Conservation (phyloP, 2,888 invertebrate species). For the Dioctria rufipes region DNA sequence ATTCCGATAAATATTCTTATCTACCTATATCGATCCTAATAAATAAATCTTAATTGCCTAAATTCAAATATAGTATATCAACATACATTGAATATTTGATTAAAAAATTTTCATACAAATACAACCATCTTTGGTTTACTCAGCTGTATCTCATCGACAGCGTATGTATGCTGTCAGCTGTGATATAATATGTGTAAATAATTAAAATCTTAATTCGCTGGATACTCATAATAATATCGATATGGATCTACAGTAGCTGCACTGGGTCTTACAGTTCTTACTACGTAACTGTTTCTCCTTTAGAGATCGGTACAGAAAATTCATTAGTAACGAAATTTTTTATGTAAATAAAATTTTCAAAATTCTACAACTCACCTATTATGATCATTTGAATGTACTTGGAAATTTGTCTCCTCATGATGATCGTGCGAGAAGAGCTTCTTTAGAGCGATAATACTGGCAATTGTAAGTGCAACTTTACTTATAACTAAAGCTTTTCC, state of each 20-base stretch:
- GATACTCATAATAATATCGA: conserved; percentile 74
- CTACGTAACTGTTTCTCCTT: conserved; percentile 77
- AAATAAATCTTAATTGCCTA: not conserved
- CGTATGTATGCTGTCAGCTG: not conserved
- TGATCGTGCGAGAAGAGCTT: conserved; percentile 80
- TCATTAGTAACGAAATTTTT: conserved; percentile 64
- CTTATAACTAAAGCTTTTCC: conserved; percentile 82
- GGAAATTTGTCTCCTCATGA: conserved; percentile 77
- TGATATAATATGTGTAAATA: not conserved
- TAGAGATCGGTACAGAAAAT: conserved; percentile 72
- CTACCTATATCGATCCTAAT: too few species aligned
- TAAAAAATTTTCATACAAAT: not conserved
- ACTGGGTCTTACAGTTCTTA: conserved; percentile 74
- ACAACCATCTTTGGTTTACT: conserved; percentile 37
- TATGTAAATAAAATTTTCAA: too few species aligned
- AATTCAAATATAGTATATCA: not conserved
- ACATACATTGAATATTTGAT: not conserved
- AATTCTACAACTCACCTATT: conserved; percentile 71
- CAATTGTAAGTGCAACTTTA: conserved; percentile 81
- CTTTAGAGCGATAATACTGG: conserved; percentile 81
- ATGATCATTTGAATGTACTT: conserved; percentile 79
- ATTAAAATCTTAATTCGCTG: conserved; percentile 30
- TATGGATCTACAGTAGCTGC: conserved; percentile 74
- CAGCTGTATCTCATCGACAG: conserved; percentile 21
- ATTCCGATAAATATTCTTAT: too few species aligned